Conservation (phyloP, 2,113 vertebrate genomes). For the Rhagologus leucostigma region DNA sequence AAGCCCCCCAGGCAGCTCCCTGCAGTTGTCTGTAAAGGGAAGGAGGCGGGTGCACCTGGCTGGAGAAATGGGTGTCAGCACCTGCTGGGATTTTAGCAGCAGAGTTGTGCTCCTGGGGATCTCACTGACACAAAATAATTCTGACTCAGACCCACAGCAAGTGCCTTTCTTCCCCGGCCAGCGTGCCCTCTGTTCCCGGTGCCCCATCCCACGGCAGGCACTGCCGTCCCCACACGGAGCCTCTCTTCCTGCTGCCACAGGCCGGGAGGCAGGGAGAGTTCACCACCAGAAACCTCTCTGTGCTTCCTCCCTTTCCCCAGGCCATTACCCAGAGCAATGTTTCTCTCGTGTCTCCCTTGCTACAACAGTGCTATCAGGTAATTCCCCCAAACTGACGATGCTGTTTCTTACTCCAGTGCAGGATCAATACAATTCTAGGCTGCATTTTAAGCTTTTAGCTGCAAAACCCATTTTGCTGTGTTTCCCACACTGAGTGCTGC, state of each 20-base stretch:
- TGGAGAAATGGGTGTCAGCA: neutral
- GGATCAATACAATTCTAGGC: neutral
- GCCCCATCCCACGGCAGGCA: neutral
- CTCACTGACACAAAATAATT: rapidly evolving
- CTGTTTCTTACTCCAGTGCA: neutral
- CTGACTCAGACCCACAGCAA: neutral
- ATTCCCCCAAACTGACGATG: neutral
- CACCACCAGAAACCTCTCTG: neutral
- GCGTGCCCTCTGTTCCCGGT: rapidly evolving
- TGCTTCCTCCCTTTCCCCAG: neutral
- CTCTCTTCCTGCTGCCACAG: neutral
- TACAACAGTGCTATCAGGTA: neutral
- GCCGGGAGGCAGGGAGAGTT: neutral
- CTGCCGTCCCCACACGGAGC: neutral
- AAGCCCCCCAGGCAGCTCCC: neutral
- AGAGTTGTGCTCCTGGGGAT: neutral
- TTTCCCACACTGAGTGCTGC: neutral
- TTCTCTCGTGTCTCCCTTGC: neutral
- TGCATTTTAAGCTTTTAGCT: neutral
- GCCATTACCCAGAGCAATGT: neutral
- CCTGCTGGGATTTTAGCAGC: neutral
- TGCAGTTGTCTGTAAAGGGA: neutral
- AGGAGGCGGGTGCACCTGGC: neutral
- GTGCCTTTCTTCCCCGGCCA: neutral
- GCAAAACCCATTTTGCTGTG: neutral